These are phyloP conservation scores for Eupeodes corollae DNA, from an alignment of 1,140 invertebrate genomes.

Conservation along the genomic window DNA sequence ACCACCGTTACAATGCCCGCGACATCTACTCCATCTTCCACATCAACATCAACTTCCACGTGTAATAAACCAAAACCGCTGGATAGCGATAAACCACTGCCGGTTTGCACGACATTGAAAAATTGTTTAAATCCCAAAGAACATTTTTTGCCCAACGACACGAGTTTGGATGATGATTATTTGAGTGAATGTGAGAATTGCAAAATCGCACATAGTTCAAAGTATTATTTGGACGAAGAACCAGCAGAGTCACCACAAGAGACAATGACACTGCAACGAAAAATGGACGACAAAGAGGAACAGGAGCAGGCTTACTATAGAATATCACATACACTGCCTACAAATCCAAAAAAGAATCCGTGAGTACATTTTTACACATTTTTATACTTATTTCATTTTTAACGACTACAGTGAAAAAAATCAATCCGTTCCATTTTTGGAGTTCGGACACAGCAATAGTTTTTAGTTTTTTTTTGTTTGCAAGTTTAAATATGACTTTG, in stretches of 20 bases:
- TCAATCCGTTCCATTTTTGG: no score
- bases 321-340: constrained; percentile 56
- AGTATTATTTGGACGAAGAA: constrained; percentile 50
- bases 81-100: constrained; percentile 21
- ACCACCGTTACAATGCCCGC: constrained; percentile 1
- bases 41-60: neutral
- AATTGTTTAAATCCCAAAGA: constrained; percentile 36
- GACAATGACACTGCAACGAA: constrained; percentile 58
- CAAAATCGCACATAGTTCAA: constrained; percentile 56
- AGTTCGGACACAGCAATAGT: no score
- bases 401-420: neutral
- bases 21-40: constrained; percentile 1
- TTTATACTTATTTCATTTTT: neutral
- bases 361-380: constrained; percentile 19
- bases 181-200: constrained; percentile 74
- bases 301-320: constrained; percentile 47
- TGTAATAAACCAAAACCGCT: neutral
- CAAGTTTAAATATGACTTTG: no score
- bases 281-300: constrained; percentile 39
- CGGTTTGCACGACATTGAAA: constrained; percentile 35
- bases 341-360: constrained; percentile 51
- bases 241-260: constrained; percentile 48
- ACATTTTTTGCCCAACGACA: constrained; percentile 37
- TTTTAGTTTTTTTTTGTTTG: no score
- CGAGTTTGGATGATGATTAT: constrained; percentile 58